Percentiles rank a stretch among this genome's conserved stretches.
Evolutionary conservation across 2,113 vertebrate species (phyloP).

Genomic region (Tamias sibiricus): DNA sequence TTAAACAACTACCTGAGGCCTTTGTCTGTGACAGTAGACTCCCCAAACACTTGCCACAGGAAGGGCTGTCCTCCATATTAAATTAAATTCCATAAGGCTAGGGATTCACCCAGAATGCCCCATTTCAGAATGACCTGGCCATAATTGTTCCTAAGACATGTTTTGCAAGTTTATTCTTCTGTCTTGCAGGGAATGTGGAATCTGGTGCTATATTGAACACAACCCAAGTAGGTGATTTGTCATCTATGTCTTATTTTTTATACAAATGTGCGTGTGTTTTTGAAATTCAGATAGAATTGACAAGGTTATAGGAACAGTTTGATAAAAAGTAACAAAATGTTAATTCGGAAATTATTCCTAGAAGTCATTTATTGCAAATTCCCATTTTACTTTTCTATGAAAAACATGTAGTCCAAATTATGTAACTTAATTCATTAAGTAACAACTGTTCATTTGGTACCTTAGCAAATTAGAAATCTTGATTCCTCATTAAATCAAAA

Average conservation of each 20-base stretch:
- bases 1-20: background rate
- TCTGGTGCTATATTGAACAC: background rate
- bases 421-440: background rate
- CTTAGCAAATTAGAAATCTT: background rate
- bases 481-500: background rate
- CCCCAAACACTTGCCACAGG: background rate
- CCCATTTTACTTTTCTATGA: background rate
- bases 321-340: background rate
- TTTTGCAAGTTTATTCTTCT: background rate
- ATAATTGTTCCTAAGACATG: background rate
- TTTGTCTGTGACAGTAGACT: background rate
- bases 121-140: background rate
- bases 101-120: background rate
- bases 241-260: conserved; percentile 24
- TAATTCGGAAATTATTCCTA: background rate
- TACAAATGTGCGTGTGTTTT: background rate
- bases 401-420: background rate
- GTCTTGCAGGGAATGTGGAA: background rate
- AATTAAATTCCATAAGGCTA: background rate
- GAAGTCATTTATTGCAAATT: background rate
- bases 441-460: background rate
- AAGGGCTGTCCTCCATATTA: background rate
- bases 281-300: background rate
- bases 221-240: background rate
- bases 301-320: background rate